Evolutionary conservation across 2,888 invertebrate genomes (phyloP).

Genomic region (Ennomos fuscantarius): DNA sequence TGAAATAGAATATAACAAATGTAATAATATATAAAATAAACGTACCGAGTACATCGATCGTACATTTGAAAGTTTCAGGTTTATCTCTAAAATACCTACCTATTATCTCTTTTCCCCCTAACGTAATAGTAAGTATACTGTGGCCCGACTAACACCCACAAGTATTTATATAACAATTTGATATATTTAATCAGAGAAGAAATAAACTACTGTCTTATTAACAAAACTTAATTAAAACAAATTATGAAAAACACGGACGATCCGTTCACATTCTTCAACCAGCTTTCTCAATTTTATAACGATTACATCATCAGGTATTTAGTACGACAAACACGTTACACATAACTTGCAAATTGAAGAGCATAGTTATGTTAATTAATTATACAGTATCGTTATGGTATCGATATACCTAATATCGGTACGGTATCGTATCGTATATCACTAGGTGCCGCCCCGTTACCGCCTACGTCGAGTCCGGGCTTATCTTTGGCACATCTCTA

Average conservation of each 20-base stretch:
- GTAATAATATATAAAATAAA: too few relatives aligned
- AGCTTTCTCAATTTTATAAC: slow-evolving; percentile 31
- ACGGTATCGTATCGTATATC: slow-evolving; percentile 54
- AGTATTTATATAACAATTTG: too few relatives aligned
- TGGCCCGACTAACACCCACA: too few relatives aligned
- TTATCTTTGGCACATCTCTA: slow-evolving; percentile 63
- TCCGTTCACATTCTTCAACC: slow-evolving; percentile 18
- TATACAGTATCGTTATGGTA: slow-evolving; percentile 43
- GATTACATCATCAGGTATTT: slow-evolving; percentile 38
- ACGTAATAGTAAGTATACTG: too few relatives aligned
- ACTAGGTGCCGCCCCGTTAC: slow-evolving; percentile 62
- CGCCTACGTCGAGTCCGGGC: slow-evolving; percentile 71
- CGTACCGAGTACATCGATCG: too few relatives aligned
- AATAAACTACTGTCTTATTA: neutral
- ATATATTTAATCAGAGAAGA: too few relatives aligned
- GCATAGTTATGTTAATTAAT: slow-evolving; percentile 63
- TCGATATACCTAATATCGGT: slow-evolving; percentile 34
- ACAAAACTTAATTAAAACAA: slow-evolving; percentile 10
- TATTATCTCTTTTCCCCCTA: too few relatives aligned
- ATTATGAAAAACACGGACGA: slow-evolving; percentile 14
- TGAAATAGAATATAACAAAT: too few relatives aligned
- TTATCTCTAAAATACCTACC: too few relatives aligned
- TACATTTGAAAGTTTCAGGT: too few relatives aligned
- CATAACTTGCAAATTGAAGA: slow-evolving; percentile 45
- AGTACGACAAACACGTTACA: slow-evolving; percentile 47